Evolutionary conservation across 2,113 vertebrate genomes (phyloP).

Genomic region (Sorex araneus): DNA sequence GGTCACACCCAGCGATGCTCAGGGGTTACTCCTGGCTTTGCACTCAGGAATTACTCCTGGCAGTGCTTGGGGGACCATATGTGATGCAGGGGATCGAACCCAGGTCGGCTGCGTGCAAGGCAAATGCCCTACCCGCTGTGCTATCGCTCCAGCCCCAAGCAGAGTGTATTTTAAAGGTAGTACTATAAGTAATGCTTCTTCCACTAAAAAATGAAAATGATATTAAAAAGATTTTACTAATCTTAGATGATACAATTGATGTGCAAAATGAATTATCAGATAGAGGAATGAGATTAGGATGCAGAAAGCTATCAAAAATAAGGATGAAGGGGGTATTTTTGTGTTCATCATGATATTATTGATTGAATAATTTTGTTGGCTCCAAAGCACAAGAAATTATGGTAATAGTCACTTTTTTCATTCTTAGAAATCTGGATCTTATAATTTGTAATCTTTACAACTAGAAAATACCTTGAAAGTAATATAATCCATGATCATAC

Average conservation of each 20-base stretch:
- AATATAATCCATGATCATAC: not conserved
- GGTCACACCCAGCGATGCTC: no score
- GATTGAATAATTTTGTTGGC: constrained; percentile 14
- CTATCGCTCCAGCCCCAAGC: no score
- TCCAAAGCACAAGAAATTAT: constrained; percentile 40
- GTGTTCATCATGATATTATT: constrained; percentile 1
- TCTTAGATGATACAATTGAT: constrained; percentile 54
- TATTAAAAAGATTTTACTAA: constrained; percentile 44
- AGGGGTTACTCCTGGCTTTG: no score
- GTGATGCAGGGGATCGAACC: no score
- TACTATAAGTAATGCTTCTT: constrained; percentile 58
- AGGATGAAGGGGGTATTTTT: not conserved
- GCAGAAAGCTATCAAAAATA: constrained; percentile 52
- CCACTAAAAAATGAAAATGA: constrained; percentile 49
- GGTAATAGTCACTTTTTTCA: constrained; percentile 12
- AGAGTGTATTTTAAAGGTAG: constrained; percentile 40
- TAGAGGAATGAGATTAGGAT: not conserved
- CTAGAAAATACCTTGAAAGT: not conserved
- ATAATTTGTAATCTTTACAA: constrained; percentile 4
- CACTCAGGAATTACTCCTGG: no score
- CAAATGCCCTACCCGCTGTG: no score
- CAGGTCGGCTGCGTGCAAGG: no score
- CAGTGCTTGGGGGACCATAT: no score
- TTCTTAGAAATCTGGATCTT: not conserved
- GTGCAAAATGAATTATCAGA: not conserved